phyloP scores from a whole-genome alignment of 2,888 invertebrate species.

The Pheosia tremula region DNA sequence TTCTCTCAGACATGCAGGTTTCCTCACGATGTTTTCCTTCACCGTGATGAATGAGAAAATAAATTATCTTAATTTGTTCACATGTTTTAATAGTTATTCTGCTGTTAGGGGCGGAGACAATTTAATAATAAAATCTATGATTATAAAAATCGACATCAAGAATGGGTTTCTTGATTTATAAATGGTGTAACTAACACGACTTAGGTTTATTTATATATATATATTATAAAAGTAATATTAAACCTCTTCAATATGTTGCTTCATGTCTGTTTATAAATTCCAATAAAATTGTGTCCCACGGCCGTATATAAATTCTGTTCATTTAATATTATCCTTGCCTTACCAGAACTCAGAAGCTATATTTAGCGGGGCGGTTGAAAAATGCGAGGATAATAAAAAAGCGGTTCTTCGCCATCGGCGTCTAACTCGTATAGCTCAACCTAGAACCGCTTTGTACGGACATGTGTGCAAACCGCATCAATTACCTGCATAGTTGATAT shows the following conservation, averaged over 20 bases:
- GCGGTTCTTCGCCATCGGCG: not conserved
- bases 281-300: not conserved
- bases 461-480: slow-evolving; percentile 18
- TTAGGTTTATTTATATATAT: no score
- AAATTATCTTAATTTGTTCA: no score
- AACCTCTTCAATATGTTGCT: not conserved
- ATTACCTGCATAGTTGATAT: not conserved
- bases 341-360: slow-evolving; percentile 4
- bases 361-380: not conserved
- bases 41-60: no score
- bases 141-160: no score
- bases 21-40: no score
- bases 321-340: slow-evolving; percentile 1
- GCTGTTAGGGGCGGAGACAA: no score
- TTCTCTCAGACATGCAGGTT: no score
- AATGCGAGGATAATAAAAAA: slow-evolving; percentile 4
- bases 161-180: no score
- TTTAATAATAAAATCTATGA: no score
- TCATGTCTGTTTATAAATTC: not conserved
- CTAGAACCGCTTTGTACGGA: slow-evolving; percentile 20
- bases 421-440: slow-evolving; percentile 9
- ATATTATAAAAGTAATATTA: no score
- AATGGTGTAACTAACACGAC: no score
- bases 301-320: not conserved
- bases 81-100: no score